Conservation (phyloP, 2,113 vertebrate species). For the Poeciliopsis occidentalis region DNA sequence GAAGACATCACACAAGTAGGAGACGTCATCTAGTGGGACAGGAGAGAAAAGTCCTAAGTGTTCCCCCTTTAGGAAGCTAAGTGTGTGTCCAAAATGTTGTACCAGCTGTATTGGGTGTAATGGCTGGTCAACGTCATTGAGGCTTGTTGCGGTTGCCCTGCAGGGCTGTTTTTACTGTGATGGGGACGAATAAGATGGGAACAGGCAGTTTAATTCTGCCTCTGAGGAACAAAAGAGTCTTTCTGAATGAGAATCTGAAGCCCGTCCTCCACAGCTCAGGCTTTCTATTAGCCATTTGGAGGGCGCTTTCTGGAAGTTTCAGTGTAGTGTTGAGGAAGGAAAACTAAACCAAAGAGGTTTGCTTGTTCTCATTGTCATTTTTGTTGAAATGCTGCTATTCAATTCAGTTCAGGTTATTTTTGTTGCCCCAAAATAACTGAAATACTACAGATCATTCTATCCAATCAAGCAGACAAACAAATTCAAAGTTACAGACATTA, state of each 20-base stretch:
- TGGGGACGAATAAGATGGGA: slow-evolving; percentile 61
- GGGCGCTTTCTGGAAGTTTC: not conserved
- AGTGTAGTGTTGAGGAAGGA: not conserved
- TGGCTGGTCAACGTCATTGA: slow-evolving; percentile 57
- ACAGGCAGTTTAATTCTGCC: slow-evolving; percentile 61
- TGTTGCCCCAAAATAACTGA: too few relatives aligned
- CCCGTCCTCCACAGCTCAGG: slow-evolving; percentile 51
- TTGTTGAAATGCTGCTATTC: too few relatives aligned
- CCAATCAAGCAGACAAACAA: too few relatives aligned
- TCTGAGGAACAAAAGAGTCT: slow-evolving; percentile 29
- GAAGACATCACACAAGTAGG: not conserved
- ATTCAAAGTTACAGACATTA: too few relatives aligned
- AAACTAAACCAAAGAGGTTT: not conserved
- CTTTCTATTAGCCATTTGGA: slow-evolving; percentile 13
- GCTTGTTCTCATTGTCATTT: too few relatives aligned
- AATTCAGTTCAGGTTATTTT: too few relatives aligned
- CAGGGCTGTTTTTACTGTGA: slow-evolving; percentile 50
- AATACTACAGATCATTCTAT: too few relatives aligned
- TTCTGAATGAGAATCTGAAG: slow-evolving; percentile 39
- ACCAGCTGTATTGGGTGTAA: slow-evolving; percentile 18
- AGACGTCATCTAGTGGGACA: slow-evolving; percentile 4
- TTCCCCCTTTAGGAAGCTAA: slow-evolving; percentile 37
- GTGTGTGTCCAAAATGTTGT: slow-evolving; percentile 32
- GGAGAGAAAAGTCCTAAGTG: slow-evolving; percentile 11
- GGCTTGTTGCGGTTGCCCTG: slow-evolving; percentile 58